Conservation (phyloP, 2,113 vertebrate species). For the Eidolon helvum region DNA sequence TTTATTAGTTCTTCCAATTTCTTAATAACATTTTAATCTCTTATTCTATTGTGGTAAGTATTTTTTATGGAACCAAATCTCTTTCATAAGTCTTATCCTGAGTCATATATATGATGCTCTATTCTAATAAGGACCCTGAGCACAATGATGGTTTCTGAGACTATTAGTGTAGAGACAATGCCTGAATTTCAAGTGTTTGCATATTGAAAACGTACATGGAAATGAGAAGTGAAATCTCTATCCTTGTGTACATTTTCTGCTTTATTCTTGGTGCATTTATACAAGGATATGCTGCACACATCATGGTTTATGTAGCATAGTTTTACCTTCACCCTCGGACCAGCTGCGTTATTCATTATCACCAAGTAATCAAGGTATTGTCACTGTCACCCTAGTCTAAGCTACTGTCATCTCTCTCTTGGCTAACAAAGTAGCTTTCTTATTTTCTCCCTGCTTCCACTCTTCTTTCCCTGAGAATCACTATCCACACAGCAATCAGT, state of each 20-base stretch:
- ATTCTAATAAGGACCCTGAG: neutral
- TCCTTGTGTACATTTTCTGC: neutral
- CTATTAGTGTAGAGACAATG: neutral
- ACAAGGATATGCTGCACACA: neutral
- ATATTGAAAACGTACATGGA: neutral
- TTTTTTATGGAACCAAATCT: neutral
- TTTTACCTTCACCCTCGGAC: constrained; percentile 13
- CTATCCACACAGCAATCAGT: neutral
- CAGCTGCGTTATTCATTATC: neutral
- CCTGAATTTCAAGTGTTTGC: neutral
- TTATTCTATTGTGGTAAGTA: neutral
- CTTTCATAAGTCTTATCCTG: constrained; percentile 7
- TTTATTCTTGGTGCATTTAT: neutral
- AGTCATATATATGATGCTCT: neutral
- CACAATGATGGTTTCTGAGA: neutral
- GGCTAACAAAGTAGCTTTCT: neutral
- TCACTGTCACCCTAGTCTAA: neutral
- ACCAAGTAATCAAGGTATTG: neutral
- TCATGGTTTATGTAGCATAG: constrained; percentile 6
- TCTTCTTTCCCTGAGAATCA: neutral
- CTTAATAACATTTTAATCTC: neutral
- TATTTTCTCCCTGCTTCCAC: neutral
- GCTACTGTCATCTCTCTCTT: neutral
- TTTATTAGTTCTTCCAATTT: neutral
- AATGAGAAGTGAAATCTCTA: neutral